Base-by-base conservation (phyloP, 2,113 vertebrate genomes). In the Prochilodus magdalenae region DNA sequence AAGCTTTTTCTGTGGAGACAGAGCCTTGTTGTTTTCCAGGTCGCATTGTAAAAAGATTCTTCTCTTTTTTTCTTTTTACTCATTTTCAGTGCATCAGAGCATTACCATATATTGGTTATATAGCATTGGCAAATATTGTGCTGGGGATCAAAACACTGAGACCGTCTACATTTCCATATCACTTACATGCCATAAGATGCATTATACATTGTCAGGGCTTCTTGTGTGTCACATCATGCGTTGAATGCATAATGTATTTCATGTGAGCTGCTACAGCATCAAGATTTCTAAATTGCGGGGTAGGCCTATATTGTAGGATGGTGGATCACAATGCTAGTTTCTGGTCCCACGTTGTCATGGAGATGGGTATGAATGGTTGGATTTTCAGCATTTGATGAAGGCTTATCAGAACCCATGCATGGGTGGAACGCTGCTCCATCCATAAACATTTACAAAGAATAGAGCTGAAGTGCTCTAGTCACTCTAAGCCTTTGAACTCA, bases 331-430 rank as follows among this genome's bases (percentile, higher is more conserved):
- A 86, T 59, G 73, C 73, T 60, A 75, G 77, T 79, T 55, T 86
- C 80, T 80, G 70, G 57, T 73, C 57, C 29, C 29, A 18, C 24
- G 89, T 90, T 89, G 89, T 92, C 90, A 88, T 90, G 89, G 89
- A 84, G 86, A 91, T 87, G 57, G 78, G 66, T 72, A 85, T 81
- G 83, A 84, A 73, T 79, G 79, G 86, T 84, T 27, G 75, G 73
- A 76, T 88, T 85, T 87, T 87, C 77, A 82, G 75, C 77, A 75
- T 89, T 86, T 86, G 40, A 80, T 73, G 69, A 73, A 73, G 70
- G 70, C 69, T 80, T 80, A 80, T 70, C 70, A 80, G 57, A 73
- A 73, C 8, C 60, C 27, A 57, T 63, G 79, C 69, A 80, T 63
- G 53, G 70, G 40, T 51, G 44, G 71, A 73, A 63, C n/a, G 11